These are phyloP conservation scores for Yponomeuta malinellus DNA, from an alignment of 2,888 invertebrate genomes.

Conservation along the genomic window DNA sequence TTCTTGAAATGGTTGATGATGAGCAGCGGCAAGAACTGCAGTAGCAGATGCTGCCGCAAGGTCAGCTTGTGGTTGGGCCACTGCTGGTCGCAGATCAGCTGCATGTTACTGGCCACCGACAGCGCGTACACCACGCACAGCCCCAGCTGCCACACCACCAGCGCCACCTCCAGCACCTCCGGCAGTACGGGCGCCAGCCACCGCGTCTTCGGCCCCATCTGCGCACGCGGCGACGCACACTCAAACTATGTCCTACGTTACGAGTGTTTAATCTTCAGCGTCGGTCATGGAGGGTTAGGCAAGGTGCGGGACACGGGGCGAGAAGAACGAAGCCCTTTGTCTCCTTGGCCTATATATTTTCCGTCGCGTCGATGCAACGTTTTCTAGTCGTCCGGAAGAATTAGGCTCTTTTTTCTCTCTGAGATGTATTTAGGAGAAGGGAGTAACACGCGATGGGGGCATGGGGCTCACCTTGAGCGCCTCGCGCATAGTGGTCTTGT, in stretches of 20 bases:
- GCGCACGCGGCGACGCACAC: conserved; percentile 28
- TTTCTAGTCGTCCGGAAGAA: too few species aligned
- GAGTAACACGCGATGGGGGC: too few species aligned
- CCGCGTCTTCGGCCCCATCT: conserved; percentile 77
- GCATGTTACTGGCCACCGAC: conserved; percentile 82
- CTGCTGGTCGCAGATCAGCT: conserved; percentile 54
- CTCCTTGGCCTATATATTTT: too few species aligned
- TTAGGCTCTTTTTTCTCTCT: too few species aligned
- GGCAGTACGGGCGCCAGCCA: conserved; percentile 64
- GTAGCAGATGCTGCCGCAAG: conserved; percentile 74
- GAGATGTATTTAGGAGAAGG: too few species aligned
- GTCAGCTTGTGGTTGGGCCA: conserved; percentile 25
- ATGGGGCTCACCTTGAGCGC: conserved; percentile 76
- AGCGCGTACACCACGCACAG: conserved; percentile 92
- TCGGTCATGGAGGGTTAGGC: too few species aligned
- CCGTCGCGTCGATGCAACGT: too few species aligned
- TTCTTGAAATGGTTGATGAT: conserved; percentile 80
- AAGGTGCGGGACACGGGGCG: too few species aligned
- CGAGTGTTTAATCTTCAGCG: too few species aligned
- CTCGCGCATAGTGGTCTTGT: conserved; percentile 83
- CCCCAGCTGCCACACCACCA: conserved; percentile 88
- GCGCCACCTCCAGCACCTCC: conserved; percentile 75
- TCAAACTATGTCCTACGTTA: too few species aligned
- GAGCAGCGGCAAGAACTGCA: conserved; percentile 76
- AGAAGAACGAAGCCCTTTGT: too few species aligned